Evolutionary conservation across 2,797 vertebrate species (phyloP).

Genomic region (Myotis pilosus): DNA sequence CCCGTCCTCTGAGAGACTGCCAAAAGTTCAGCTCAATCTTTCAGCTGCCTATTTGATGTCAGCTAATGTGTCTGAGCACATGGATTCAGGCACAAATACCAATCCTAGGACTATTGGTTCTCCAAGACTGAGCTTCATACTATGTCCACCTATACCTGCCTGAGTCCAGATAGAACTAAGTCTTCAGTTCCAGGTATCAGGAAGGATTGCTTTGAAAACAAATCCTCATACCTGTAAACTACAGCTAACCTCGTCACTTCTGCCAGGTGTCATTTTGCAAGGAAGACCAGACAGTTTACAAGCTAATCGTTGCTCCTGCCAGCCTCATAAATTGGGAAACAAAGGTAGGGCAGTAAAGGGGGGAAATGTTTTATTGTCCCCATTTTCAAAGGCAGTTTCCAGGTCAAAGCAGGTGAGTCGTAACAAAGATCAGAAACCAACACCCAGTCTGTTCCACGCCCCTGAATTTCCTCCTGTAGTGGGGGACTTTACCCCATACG

Average conservation of each 20-base stretch:
- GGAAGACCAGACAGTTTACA: background rate
- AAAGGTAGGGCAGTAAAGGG: background rate
- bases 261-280: background rate
- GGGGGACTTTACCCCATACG: background rate
- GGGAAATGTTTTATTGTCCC: conserved; percentile 49
- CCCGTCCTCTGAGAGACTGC: background rate
- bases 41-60: background rate
- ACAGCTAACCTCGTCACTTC: background rate
- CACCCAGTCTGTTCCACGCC: background rate
- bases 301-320: background rate
- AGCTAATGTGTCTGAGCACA: background rate
- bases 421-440: conserved; percentile 46
- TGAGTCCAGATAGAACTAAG: background rate
- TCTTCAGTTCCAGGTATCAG: background rate
- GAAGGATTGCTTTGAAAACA: background rate
- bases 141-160: background rate
- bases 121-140: background rate
- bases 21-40: background rate
- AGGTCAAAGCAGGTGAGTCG: conserved; percentile 51
- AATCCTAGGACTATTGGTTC: background rate
- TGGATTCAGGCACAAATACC: background rate
- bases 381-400: conserved; percentile 16
- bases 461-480: background rate
- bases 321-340: background rate
- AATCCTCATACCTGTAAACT: background rate